These are phyloP conservation scores for Oreotragus oreotragus DNA, from an alignment of 2,113 vertebrate genomes.

Conservation along the genomic window DNA sequence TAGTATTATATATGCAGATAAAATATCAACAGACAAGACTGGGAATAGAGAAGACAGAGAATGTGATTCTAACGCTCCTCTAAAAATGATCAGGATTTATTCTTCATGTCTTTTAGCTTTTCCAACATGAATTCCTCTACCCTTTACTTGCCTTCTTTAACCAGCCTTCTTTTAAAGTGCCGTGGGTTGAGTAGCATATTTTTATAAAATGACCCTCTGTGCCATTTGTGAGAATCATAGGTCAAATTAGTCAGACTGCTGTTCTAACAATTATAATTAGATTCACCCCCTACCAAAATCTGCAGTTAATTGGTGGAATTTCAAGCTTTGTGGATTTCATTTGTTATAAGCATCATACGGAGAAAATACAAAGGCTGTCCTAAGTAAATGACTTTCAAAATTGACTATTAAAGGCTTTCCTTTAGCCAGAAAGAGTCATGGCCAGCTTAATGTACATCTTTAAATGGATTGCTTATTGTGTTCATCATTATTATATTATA, in stretches of 20 bases:
- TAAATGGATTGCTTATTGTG: constrained; percentile 36
- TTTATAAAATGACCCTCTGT: not conserved
- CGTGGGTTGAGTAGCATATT: not conserved
- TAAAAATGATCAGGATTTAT: not conserved
- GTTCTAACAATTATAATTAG: constrained; percentile 36
- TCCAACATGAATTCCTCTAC: not conserved
- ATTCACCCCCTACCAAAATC: constrained; percentile 24
- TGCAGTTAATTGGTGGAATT: constrained; percentile 46
- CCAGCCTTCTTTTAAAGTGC: not conserved
- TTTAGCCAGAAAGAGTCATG: not conserved
- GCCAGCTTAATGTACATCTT: not conserved
- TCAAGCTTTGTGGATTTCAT: not conserved
- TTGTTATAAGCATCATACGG: constrained; percentile 35
- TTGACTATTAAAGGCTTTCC: constrained; percentile 23
- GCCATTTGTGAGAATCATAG: constrained; percentile 39
- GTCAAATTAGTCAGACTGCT: constrained; percentile 46
- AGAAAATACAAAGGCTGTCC: constrained; percentile 39
- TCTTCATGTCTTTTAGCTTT: not conserved
- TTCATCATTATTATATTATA: constrained; percentile 11
- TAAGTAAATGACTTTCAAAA: constrained; percentile 27
- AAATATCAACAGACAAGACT: not conserved
- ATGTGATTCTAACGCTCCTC: not conserved
- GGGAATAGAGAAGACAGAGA: not conserved
- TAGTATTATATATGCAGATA: not conserved
- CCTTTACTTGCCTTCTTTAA: not conserved